Base-by-base conservation (phyloP, 2,888 invertebrate genomes). In the Diarsia rubi region DNA sequence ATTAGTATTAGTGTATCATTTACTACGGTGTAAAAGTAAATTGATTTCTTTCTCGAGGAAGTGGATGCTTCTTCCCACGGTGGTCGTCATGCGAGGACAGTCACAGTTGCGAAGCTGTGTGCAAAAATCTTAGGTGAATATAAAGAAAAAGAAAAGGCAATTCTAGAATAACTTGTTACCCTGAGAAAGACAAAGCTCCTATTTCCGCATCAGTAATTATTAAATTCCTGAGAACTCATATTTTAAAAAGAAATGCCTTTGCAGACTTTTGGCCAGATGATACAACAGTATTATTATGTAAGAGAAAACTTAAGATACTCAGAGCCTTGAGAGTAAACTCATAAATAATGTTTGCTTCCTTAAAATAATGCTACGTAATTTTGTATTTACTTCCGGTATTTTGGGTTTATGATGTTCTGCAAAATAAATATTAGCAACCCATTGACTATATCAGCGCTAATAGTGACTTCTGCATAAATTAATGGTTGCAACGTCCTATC, bases 11-110 rank as follows among this genome's bases (percentile, higher is more conserved):
- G 75, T 81, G 76, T 72, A 77, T 75, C 60, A 84, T 84, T 82
- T 60, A 69, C 68, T 75, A 81, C 69, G 82, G 86, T 74, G 80
- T 84, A 83, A 75, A 78, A 73, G 79, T 80, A 85, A 88, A 90
- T 89, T 86, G 87, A 90, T 90, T 88, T 86, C 85, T 88, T 83
- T 85, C 84, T 79, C 81, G 79, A 88, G 89, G 91, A 90, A 90
- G 83, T 85, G 64, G 78, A 83, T 79, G 64, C 79, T 91, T 91
- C 91, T 91, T 91, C 91, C 83, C 90, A 91, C 89, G 88, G 78
- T 81, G 84, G 70, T 72, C 86, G 88, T 89, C 91, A 90, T 88
- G 91, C 88, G 85, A 88, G 88, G 89, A 80, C 88, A 89, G 87
- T 82, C 88, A 87, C 81, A 86, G 86, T 87, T 75, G 78, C 83